Base-by-base conservation (phyloP, 2,113 vertebrate species). In the Apaloderma vittatum region DNA sequence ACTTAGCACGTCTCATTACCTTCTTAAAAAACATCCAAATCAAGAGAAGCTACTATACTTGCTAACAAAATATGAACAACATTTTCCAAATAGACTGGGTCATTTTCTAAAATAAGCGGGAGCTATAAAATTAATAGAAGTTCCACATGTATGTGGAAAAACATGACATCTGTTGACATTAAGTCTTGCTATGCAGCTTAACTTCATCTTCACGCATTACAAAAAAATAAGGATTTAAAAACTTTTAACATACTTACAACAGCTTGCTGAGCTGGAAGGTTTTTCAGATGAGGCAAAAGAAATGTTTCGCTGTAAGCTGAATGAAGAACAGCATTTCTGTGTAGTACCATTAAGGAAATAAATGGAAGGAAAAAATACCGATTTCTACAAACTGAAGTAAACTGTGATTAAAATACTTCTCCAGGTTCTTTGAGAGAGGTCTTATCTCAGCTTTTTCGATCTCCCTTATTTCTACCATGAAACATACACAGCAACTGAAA, bases 201-300 rank as follows among this genome's bases (percentile, higher is more conserved):
- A 87, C 70, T 74, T 90, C 3, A 40, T 85, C 74, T 76, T 76
- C 1, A 3, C 30, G n/a, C 21, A 55, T 23, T 63, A 3, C 5
- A 1, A 24, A 87, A 43, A 32, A 68, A 5, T 14, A 62, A 6
- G 3, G 12, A 6, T 1, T 46, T 71, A 40, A 2, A 46, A 26
- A 48, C 9, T 22, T 27, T 76, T 58, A 67, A 73, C 29, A 93
- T 86, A 98, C 99, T 99, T 96, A 99, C 99, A 40, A 99, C 88
- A 76, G 98, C 98, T 30, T 99, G 98, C 40, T 98, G 97, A 15
- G 98, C 97, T 7, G 98, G 97, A 54, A 99, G 98, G 87, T 99
- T 99, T 97, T 99, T 99, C 68, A 99, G 97, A 92, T 99, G 98
- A 54, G 99, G 99, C 93, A 99, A 97, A 94, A 99, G 98, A 87